These are phyloP conservation scores for Odocoileus hemionus DNA, from an alignment of 2,113 vertebrate genomes.

Conservation along the genomic window DNA sequence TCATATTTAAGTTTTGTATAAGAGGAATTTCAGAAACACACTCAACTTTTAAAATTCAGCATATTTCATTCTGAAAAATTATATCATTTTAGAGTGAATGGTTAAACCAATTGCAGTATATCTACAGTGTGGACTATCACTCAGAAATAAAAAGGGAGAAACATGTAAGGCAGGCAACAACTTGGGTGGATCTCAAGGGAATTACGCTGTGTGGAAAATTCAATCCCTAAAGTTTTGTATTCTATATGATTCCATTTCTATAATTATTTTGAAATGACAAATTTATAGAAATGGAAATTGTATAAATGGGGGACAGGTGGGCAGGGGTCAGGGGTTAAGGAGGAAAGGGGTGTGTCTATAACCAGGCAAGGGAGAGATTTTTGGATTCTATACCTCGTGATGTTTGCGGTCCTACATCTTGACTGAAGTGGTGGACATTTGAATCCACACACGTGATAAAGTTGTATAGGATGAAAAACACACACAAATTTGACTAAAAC, in stretches of 20 bases:
- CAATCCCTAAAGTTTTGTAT: not conserved
- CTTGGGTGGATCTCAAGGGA: not conserved
- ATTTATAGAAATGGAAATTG: not conserved
- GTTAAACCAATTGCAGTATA: not conserved
- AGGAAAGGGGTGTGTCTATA: not conserved
- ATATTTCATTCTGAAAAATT: not conserved
- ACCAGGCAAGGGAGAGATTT: not conserved
- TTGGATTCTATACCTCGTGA: not conserved
- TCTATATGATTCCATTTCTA: not conserved
- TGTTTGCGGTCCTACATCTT: rapidly evolving
- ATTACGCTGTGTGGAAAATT: not conserved
- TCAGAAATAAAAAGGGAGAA: not conserved
- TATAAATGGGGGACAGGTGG: not conserved
- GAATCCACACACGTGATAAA: not conserved
- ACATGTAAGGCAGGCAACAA: too few relatives aligned
- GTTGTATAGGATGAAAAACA: not conserved
- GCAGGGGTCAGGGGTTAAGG: not conserved
- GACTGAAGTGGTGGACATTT: not conserved
- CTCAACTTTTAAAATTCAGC: not conserved
- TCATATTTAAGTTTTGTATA: not conserved
- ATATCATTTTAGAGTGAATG: not conserved
- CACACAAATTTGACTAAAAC: not conserved
- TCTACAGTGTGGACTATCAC: not conserved
- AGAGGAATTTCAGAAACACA: not conserved
- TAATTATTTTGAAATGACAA: not conserved